Base-by-base conservation (phyloP, 2,797 vertebrate genomes). In the Apogon hyalosoma region DNA sequence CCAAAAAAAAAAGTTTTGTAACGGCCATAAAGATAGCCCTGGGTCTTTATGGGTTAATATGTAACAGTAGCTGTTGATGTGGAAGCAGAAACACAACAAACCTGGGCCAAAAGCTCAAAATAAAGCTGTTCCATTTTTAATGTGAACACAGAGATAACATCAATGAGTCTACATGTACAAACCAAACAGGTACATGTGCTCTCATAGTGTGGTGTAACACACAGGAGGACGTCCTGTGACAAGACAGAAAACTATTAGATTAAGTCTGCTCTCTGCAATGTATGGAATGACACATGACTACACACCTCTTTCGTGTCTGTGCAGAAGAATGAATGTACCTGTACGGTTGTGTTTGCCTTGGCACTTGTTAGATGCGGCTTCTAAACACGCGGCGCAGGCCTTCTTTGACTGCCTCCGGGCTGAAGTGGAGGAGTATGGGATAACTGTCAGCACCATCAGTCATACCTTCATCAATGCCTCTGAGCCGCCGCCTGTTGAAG, bases 371-470 rank as follows among this genome's bases (percentile, higher is more conserved):
- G 97, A 97, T 9, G 94, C 97, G 0, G 97, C 97, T 31, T 98
- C 97, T 1, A 99, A 99, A 73, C 98, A 99, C 0, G 98, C 97
- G 0, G 94, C 88, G 0, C 95, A 96, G 33, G 97, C 97, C 2
- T 99, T 99, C 89, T 99, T 99, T 1, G 98, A 99, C 84, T 97
- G 96, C 67, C 94, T 99, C 70, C 87, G 98, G 59, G 95, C 97
- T 0, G 98, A 99, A 63, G 95, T 99, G 87, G 95, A 97, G 83
- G 97, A 99, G 82, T 98, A 94, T 0, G 95, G 95, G 4, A 91
- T 99, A 11, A 89, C 92, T 0, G 95, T 99, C 77, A 98, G 96
- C 92, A 98, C 95, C 2, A 92, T 99, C 80, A 97, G 91, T 82
- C 97, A 98, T 4, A 96, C 96, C 18, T 99, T 97, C 87, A 95